A percentile compares a stretch with the other conserved stretches of the same genome.
Conservation (phyloP, 2,113 vertebrate genomes). For the Cololabis saira region DNA sequence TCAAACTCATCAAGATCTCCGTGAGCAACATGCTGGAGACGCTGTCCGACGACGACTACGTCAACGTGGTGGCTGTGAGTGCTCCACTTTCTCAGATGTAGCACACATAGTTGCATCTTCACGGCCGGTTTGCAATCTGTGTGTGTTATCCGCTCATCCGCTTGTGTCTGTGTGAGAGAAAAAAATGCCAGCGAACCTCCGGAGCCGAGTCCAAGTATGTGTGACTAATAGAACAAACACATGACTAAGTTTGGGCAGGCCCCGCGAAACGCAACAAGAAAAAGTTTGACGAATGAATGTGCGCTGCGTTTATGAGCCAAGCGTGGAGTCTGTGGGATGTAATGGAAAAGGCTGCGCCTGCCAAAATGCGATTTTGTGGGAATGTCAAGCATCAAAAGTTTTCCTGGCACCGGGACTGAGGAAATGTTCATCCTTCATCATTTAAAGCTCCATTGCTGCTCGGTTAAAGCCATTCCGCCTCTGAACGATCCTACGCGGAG, state of each 20-base stretch:
- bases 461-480: conserved; percentile 13
- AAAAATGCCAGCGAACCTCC: not conserved
- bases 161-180: not conserved
- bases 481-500: not conserved
- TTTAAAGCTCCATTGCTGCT: conserved; percentile 26
- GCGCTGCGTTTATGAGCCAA: conserved; percentile 11
- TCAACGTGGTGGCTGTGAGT: conserved; percentile 96
- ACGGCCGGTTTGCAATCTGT: not conserved
- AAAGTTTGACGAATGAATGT: conserved; percentile 35
- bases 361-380: conserved; percentile 34
- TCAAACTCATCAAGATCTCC: conserved; percentile 91
- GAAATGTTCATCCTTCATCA: conserved; percentile 59
- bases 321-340: conserved; percentile 28
- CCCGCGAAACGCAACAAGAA: conserved; percentile 37
- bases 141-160: not conserved
- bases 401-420: conserved; percentile 13
- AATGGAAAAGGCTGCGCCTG: conserved; percentile 24
- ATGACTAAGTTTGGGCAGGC: conserved; percentile 2
- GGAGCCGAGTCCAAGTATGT: conserved; percentile 13
- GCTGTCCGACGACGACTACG: conserved; percentile 94
- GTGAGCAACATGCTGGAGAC: conserved; percentile 96
- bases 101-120: too few relatives aligned
- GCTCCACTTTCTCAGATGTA: conserved; percentile 11
- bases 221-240: conserved; percentile 9
- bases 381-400: conserved; percentile 28